Conservation (phyloP, 30 jellyfish, hydroid and myxozoan genomes). For the Haliclystus octoradiatus region DNA sequence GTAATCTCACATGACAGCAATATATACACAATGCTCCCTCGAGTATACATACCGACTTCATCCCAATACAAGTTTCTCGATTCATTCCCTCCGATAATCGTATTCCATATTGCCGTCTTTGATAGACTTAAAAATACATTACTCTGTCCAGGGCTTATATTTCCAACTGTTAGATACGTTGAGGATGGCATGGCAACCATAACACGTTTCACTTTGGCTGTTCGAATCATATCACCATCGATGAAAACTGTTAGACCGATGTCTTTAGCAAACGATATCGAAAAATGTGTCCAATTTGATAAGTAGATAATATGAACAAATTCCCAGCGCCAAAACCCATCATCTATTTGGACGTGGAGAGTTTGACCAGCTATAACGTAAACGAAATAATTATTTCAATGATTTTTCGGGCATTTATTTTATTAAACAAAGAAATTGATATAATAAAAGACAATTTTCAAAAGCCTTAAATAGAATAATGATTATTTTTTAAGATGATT, state of each 20-base stretch:
- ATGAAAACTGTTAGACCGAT: background rate
- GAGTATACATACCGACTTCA: background rate
- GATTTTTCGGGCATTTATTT: no score
- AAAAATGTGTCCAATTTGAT: background rate
- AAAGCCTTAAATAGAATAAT: background rate
- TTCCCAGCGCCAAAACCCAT: background rate
- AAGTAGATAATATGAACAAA: background rate
- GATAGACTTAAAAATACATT: background rate
- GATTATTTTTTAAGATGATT: background rate
- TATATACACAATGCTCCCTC: background rate
- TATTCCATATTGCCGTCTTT: background rate
- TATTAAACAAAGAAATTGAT: background rate
- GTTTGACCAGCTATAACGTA: background rate
- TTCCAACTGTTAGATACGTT: background rate
- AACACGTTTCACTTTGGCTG: background rate
- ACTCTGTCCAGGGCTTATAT: background rate
- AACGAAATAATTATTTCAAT: no score
- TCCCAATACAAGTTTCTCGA: background rate
- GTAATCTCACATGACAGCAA: no score
- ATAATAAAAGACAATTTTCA: background rate
- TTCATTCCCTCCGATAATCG: background rate
- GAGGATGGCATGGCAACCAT: background rate
- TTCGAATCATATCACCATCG: background rate
- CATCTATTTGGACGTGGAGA: background rate
- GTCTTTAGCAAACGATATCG: background rate